Conservation (phyloP, 2,113 vertebrate genomes). For the Cryptotis parvus region DNA sequence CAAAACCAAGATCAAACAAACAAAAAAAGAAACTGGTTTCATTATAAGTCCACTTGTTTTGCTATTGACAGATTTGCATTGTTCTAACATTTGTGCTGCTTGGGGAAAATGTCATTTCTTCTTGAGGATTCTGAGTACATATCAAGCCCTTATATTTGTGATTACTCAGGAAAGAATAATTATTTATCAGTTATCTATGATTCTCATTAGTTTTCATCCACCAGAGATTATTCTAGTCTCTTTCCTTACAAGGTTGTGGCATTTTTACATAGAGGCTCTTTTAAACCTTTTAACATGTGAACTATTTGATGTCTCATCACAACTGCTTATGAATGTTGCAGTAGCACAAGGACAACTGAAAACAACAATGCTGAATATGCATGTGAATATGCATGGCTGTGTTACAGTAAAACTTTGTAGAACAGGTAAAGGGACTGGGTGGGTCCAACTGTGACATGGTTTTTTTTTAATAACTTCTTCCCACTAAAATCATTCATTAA, state of each 20-base stretch:
- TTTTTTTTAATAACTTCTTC: not conserved
- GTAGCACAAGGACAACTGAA: not conserved
- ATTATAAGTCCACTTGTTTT: slow-evolving; percentile 16
- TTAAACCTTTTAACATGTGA: not conserved
- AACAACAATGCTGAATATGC: not conserved
- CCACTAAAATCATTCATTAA: not conserved
- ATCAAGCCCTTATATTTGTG: too few species aligned
- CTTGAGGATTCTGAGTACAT: not conserved
- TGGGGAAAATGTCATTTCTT: not conserved
- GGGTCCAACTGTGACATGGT: not conserved
- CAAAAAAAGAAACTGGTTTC: not conserved
- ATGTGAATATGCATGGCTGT: not conserved
- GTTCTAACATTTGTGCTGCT: not conserved
- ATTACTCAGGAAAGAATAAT: slow-evolving; percentile 12
- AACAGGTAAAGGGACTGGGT: not conserved
- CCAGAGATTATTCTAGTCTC: not conserved
- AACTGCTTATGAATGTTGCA: not conserved
- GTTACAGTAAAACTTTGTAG: slow-evolving; percentile 39
- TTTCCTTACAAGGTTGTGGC: not conserved
- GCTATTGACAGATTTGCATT: slow-evolving; percentile 5
- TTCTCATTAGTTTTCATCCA: not conserved
- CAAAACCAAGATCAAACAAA: not conserved
- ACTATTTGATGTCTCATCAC: not conserved
- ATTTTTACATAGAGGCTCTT: not conserved
- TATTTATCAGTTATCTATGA: not conserved